Conservation (phyloP, 2,888 invertebrate genomes). For the Meiosimyza platycephala region DNA sequence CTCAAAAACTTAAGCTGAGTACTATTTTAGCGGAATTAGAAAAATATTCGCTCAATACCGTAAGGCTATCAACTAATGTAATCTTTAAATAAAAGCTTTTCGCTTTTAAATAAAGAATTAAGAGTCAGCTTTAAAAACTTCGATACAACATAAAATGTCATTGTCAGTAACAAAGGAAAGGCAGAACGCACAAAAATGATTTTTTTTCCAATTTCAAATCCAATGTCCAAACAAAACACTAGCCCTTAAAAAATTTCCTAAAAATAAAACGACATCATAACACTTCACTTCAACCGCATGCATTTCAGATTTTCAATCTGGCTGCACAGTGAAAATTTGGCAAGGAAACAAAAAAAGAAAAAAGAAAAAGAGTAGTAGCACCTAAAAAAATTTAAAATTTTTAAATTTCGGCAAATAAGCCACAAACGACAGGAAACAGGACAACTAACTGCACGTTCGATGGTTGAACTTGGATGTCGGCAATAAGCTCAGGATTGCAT, state of each 20-base stretch:
- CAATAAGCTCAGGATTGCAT: no score
- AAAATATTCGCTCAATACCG: no score
- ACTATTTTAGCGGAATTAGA: no score
- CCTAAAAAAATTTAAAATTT: background rate
- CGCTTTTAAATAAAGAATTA: no score
- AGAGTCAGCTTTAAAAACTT: no score
- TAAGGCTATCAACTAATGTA: no score
- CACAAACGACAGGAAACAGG: conserved; percentile 13
- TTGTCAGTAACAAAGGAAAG: background rate
- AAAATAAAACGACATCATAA: background rate
- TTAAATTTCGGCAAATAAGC: conserved; percentile 25
- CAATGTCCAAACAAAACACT: background rate
- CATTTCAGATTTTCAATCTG: background rate
- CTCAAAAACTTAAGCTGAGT: no score
- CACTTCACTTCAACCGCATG: background rate
- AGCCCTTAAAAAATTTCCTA: background rate
- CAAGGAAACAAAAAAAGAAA: background rate
- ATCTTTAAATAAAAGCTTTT: no score
- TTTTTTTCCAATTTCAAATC: conserved; percentile 6
- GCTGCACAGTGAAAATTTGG: background rate
- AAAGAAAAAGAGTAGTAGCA: no score
- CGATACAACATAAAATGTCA: no score
- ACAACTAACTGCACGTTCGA: background rate
- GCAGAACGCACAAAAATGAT: background rate
- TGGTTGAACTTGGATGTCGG: no score